Percentiles rank a stretch among this genome's conserved stretches.
phyloP scores from a whole-genome alignment of 2,888 invertebrate genomes.

The Tetrapedia diversipes region DNA sequence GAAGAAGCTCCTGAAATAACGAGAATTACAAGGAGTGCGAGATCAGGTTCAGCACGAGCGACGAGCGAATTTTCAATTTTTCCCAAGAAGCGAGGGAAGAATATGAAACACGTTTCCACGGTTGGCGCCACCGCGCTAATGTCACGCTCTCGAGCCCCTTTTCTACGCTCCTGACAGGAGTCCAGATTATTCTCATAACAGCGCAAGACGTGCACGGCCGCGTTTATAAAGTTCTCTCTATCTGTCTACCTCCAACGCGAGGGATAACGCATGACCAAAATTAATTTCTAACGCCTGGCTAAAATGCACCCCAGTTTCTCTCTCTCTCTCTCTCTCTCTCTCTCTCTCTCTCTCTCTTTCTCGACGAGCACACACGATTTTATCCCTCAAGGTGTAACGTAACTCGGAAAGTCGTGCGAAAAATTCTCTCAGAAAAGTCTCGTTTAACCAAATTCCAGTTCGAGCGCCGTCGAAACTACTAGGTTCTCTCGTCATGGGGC shows the following conservation, averaged over 20 bases:
- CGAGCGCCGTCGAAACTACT: neutral
- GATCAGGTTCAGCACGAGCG: neutral
- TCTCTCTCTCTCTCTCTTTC: too few relatives aligned
- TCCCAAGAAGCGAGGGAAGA: neutral
- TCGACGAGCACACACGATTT: too few relatives aligned
- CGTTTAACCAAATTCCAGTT: neutral
- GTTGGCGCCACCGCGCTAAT: neutral
- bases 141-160: neutral
- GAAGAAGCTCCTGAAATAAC: too few relatives aligned
- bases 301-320: neutral
- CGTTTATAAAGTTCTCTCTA: conserved; percentile 22
- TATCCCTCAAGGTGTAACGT: too few relatives aligned
- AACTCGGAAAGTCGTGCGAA: neutral
- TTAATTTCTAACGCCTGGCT: conserved; percentile 27
- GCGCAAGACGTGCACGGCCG: conserved; percentile 13
- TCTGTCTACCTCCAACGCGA: neutral
- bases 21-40: neutral
- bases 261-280: conserved; percentile 39
- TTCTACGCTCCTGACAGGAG: neutral
- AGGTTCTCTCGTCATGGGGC: too few relatives aligned
- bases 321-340: too few relatives aligned
- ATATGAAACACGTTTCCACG: neutral
- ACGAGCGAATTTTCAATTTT: conserved; percentile 3
- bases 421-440: neutral
- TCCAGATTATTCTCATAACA: conserved; percentile 29